Evolutionary conservation across 2,113 vertebrate species (phyloP), one percentile per base, ranked within the genome.

Genomic region (Tychaedon coryphoeus): DNA sequence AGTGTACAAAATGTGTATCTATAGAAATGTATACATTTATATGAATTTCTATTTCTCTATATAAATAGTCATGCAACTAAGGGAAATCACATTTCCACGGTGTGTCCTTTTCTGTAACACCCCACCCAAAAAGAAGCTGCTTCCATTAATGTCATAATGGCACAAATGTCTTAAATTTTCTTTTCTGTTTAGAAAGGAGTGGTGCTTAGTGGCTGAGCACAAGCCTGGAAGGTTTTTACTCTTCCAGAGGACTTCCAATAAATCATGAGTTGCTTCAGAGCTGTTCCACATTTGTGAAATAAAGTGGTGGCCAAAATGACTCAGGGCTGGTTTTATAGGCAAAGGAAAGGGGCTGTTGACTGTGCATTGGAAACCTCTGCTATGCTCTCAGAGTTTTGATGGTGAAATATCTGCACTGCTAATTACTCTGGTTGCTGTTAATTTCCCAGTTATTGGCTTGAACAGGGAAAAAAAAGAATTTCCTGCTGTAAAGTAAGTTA

Each of bases 31-130:
- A 94, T 92, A 97, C 90, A 94, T 96, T 96, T 96, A 83, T 97
- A 97, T 88, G 76, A 92, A 95, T 97, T 97, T 97, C 12, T 97
- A 96, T 97, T 97, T 97, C 96, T 97, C 94, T 94, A 93, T 92
- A 93, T 94, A 94, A 90, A 92, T 95, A 90, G 42, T 94, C 94
- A 94, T 77, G 72, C 79, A 86, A 51, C 83, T 80, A 51, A 57
- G 88, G 72, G 65, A 88, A 94, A 67, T 70, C 48, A 51, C 76
- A 86, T 76, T 76, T 70, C 88, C 50, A 40, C 3, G 1, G 33
- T 0, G 71, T 57, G 57, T 92, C 70, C 40, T 93, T 92, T 91
- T 53, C 62, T 75, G 82, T 87, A 80, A 78, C 82, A 47, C 12
- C 5, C 3, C 25, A 9, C 38, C 36, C 7, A 18, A 56, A 43